Evolutionary conservation across 2,113 vertebrate species (phyloP).

Genomic region (Equus quagga): DNA sequence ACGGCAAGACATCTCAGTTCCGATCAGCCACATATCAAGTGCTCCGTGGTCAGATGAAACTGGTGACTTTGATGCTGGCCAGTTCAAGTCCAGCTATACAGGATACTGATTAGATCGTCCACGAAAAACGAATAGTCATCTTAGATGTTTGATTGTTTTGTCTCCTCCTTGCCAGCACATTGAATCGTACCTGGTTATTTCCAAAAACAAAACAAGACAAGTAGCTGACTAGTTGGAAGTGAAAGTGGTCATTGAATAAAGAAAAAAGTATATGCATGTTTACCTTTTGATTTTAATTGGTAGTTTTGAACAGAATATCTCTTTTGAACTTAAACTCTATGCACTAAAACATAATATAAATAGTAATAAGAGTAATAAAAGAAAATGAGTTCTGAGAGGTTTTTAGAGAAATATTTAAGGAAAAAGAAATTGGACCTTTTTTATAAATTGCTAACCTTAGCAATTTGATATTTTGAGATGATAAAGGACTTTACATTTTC

Average conservation of each 20-base stretch:
- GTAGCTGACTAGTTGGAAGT: neutral
- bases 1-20: neutral
- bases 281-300: neutral
- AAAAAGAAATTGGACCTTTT: slow-evolving; percentile 39
- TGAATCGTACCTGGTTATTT: neutral
- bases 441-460: slow-evolving; percentile 34
- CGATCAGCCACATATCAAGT: neutral
- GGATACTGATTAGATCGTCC: neutral
- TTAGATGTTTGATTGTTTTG: neutral
- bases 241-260: neutral
- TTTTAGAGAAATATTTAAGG: slow-evolving; percentile 45
- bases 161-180: neutral
- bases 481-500: slow-evolving; percentile 24
- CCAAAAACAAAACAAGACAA: neutral
- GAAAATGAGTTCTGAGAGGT: neutral
- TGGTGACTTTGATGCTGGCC: fast-evolving
- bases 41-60: neutral
- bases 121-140: neutral
- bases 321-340: neutral
- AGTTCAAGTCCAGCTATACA: neutral
- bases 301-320: neutral
- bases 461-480: slow-evolving; percentile 6
- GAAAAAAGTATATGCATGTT: neutral
- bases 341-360: neutral
- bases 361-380: neutral